Conservation (phyloP, 2,797 vertebrate species). For the Gallinago solitaria region DNA sequence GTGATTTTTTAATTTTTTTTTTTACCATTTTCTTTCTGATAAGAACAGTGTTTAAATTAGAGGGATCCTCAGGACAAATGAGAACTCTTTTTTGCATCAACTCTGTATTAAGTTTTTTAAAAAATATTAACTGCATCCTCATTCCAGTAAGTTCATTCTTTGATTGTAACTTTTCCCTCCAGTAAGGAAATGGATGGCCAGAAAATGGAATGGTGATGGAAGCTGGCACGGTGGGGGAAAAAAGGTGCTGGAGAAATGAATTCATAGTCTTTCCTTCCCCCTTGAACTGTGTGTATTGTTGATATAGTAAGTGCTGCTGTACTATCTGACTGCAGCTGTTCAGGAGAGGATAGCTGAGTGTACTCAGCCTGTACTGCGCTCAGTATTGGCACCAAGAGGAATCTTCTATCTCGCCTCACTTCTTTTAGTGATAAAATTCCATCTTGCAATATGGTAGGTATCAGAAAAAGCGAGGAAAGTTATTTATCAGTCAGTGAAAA, state of each 20-base stretch:
- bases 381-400: not conserved
- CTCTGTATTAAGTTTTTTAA: not conserved
- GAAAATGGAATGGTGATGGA: not conserved
- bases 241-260: not conserved
- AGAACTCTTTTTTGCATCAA: not conserved
- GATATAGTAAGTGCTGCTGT: not conserved
- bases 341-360: not conserved
- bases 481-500: not conserved
- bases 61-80: not conserved
- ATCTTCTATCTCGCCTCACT: not conserved
- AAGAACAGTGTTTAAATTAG: not conserved
- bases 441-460: not conserved
- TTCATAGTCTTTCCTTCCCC: not conserved
- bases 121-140: not conserved
- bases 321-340: not conserved
- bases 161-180: not conserved
- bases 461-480: not conserved
- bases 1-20: not conserved
- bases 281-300: not conserved
- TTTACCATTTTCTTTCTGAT: not conserved
- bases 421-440: not conserved
- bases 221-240: not conserved
- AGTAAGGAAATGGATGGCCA: not conserved
- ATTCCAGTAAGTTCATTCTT: not conserved
- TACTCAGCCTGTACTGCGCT: not conserved